These are phyloP conservation scores for Melinaea marsaeus DNA, from an alignment of 2,888 invertebrate species.

Conservation along the genomic window DNA sequence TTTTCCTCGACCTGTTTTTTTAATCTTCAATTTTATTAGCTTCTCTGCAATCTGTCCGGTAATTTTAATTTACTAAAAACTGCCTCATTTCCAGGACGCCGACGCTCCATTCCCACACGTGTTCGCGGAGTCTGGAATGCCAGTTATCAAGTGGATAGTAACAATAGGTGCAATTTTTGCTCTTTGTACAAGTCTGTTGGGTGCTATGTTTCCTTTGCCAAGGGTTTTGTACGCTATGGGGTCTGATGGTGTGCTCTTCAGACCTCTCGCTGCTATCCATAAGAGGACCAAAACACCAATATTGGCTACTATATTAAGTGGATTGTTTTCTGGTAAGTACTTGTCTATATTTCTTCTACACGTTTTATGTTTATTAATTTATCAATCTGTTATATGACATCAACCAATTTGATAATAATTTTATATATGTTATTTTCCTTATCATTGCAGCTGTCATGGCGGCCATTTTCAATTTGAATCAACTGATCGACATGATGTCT, in stretches of 20 bases:
- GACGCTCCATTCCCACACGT: conserved; percentile 93
- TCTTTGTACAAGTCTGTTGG: conserved; percentile 90
- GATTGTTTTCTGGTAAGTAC: conserved; percentile 82
- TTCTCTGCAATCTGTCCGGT: too few relatives aligned
- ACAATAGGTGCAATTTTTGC: conserved; percentile 95
- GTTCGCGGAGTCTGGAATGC: conserved; percentile 87
- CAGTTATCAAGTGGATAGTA: conserved; percentile 91
- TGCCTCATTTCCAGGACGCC: conserved; percentile 76
- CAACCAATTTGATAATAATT: too few relatives aligned
- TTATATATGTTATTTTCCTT: neutral
- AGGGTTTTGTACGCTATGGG: conserved; percentile 94
- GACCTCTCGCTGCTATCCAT: conserved; percentile 82
- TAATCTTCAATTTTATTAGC: too few relatives aligned
- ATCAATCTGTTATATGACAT: too few relatives aligned
- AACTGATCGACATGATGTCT: conserved; percentile 97
- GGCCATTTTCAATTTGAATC: conserved; percentile 91
- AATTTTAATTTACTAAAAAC: too few relatives aligned
- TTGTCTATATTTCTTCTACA: too few relatives aligned
- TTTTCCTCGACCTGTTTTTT: too few relatives aligned
- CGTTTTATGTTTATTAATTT: too few relatives aligned
- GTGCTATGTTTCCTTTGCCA: conserved; percentile 93
- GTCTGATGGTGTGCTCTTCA: conserved; percentile 90
- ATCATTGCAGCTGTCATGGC: conserved; percentile 84
- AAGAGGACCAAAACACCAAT: conserved; percentile 87
- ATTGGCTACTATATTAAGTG: conserved; percentile 86